Base-by-base conservation (phyloP, 2,797 vertebrate species). In the Cossypha caffra region DNA sequence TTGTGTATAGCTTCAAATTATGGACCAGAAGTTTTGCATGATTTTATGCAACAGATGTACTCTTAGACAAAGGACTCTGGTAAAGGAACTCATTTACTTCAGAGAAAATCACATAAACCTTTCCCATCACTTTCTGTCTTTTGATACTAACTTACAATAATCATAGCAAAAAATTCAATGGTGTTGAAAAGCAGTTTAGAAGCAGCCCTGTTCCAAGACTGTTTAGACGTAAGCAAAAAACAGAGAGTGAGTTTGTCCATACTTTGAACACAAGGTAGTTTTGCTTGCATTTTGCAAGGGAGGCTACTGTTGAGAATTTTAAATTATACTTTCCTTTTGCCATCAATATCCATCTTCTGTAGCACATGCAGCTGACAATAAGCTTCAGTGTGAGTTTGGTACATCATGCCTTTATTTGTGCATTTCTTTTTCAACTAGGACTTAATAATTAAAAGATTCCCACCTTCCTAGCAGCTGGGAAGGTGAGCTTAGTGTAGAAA, bases 1-100 rank as follows among this genome's bases (percentile, higher is more conserved):
- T 54, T 89, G 42, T 25, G 11, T 81, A 45, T 93, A 95, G 75
- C 81, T 92, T 89, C 79, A 92, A 94, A 96, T 96, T 92, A 59
- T 59, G 51, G 78, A 92, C 79, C 35, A 87, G 78, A 83, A 77
- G 13, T 68, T 71, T 71, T 90, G 43, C 33, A 38, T 21, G 19
- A 45, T 78, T 83, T 58, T 83, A 18, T 69, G 37, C 38, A 80
- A 28, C 51, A 75, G 82, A 62, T 5, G 1, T 55, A 12, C 10
- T 80, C 20, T 68, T 14, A 37, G 40, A 51, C 54, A 9, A 89
- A 52, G 28, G 4, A 29, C 19, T 84, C n/a, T 33, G 26, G 4
- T 71, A 40, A 69, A 83, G 45, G 80, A 79, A 87, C 31, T 93
- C 25, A 33, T 96, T 92, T 94, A 89, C 81, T 96, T 96, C 71